Evolutionary conservation across 2,888 invertebrate species (phyloP).

Genomic region (Cepaea hortensis): DNA sequence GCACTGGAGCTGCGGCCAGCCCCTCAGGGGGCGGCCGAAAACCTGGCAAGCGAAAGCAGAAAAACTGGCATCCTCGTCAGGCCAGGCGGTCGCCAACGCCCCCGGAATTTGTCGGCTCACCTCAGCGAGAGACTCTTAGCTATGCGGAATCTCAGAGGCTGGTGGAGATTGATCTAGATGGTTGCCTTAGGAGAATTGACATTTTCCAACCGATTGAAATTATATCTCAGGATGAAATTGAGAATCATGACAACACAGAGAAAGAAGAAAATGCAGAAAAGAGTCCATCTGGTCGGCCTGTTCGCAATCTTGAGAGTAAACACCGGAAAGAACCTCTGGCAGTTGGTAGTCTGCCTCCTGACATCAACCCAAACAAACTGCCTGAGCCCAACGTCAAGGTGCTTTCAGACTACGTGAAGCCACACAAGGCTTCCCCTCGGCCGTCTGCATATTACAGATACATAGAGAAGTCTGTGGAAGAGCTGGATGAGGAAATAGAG

Average conservation of each 20-base stretch:
- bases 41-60: constrained; percentile 77
- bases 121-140: constrained; percentile 83
- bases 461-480: constrained; percentile 95
- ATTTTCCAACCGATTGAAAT: constrained; percentile 78
- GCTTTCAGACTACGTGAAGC: constrained; percentile 84
- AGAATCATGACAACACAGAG: constrained; percentile 73
- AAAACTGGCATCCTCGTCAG: constrained; percentile 71
- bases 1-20: constrained; percentile 56
- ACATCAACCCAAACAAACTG: constrained; percentile 77
- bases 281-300: constrained; percentile 58
- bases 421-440: constrained; percentile 88
- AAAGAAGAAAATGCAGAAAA: constrained; percentile 74
- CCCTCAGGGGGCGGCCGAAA: constrained; percentile 56
- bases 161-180: constrained; percentile 91
- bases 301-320: constrained; percentile 53
- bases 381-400: constrained; percentile 85
- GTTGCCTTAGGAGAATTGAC: constrained; percentile 83
- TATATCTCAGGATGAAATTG: constrained; percentile 75
- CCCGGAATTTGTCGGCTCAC: constrained; percentile 72
- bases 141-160: constrained; percentile 90
- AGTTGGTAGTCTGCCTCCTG: constrained; percentile 50
- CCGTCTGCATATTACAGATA: constrained; percentile 91
- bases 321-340: constrained; percentile 60
- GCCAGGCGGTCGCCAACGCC: constrained; percentile 74
- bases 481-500: constrained; percentile 92